Percentiles rank a stretch among this genome's conserved stretches.
phyloP scores from a whole-genome alignment of 2,113 vertebrate species.

The Bos javanicus region DNA sequence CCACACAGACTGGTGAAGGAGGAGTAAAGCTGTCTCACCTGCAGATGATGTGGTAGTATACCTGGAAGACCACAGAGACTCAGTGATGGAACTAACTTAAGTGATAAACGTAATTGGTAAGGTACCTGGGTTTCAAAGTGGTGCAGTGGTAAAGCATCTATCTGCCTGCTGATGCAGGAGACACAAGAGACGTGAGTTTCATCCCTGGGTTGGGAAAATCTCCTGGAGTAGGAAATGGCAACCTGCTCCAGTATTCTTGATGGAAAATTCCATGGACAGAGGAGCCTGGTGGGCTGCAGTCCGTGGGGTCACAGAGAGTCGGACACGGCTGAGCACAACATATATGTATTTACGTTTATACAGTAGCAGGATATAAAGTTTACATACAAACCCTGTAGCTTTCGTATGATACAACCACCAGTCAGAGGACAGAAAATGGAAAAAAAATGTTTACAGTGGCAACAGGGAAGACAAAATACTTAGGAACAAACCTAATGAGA shows the following conservation, averaged over 20 bases:
- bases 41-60: not conserved
- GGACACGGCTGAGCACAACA: not conserved
- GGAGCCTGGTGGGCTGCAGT: not conserved
- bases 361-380: not conserved
- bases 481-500: constrained; percentile 13
- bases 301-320: not conserved
- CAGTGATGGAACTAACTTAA: not conserved
- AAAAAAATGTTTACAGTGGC: not conserved
- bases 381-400: not conserved
- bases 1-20: not conserved
- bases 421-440: not conserved
- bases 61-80: not conserved
- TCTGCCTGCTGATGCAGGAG: not conserved
- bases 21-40: not conserved
- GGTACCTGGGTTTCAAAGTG: not conserved
- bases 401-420: not conserved
- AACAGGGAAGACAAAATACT: not conserved
- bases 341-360: not conserved
- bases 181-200: not conserved
- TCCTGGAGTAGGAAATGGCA: not conserved
- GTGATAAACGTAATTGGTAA: not conserved
- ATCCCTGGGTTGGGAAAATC: not conserved
- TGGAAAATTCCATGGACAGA: not conserved
- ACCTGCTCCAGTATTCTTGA: not conserved
- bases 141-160: not conserved